Base-by-base conservation (phyloP, 2,797 vertebrate species). In the Buceros bicornis region DNA sequence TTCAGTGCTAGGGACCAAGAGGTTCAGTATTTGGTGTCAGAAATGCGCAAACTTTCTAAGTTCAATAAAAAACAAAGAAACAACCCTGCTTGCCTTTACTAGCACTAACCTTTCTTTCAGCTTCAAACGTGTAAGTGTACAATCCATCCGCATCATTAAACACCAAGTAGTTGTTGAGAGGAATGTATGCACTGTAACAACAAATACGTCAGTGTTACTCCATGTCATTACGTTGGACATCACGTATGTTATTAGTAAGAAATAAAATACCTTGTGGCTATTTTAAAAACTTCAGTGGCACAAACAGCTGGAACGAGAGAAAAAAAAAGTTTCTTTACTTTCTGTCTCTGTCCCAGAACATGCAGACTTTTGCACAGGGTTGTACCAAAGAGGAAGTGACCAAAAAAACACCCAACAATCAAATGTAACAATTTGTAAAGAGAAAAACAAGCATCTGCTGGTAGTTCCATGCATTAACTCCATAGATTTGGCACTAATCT, bases 141-240 rank as follows among this genome's bases (percentile, higher is more conserved):
- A 99, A 98, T 71, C 99, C 99, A 82, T 99, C 99, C 90, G 98
- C 99, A 50, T 99, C 99, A 94, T 99, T 99, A 91, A 99, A 99
- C 69, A 99, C 99, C 97, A 99, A 96, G 97, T 99, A 99, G 97
- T 99, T 99, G 98, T 99, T 99, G 90, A 99, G 98, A 95, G 99
- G 99, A 97, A 99, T 98, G 97, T 99, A 99, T 26, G 99, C 99
- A 74, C 99, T 99, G 97, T 28, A 98, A 98, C 82, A 82, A 94
- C 83, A 98, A 65, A 90, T 26, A 80, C 4, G 4, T 83, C 80
- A 79, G 74, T 28, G 57, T 85, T 94, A 89, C 92, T 48, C 61
- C 53, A 87, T 37, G 8, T 24, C 28, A 79, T 13, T 54, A 69
- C 54, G 16, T 42, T 82, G 48, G 66, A 93, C 97, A 90, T 37